Base-by-base conservation (phyloP, 2,888 invertebrate genomes). In the Troides aeacus region DNA sequence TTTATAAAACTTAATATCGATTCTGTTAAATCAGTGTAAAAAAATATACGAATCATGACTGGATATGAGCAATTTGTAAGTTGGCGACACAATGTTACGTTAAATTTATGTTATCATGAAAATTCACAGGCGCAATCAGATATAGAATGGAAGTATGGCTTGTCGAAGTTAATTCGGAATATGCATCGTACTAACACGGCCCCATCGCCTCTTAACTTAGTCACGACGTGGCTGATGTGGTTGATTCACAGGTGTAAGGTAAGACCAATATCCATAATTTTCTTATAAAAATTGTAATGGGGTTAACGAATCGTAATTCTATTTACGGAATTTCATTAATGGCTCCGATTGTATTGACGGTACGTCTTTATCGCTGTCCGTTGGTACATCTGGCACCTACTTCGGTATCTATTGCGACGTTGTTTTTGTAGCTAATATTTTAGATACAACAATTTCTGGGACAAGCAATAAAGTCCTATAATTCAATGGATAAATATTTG, bases 91-190 rank as follows among this genome's bases (percentile, higher is more conserved):
- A 18, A 5, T 53, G 4, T 18, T 53, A n/a, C 15, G 18, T 53
- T n/a, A 53, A 53, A 64, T 15, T 39, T 56, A 62, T 21, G 7
- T 71, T 69, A 64, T 63, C 8, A 53, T 60, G 18, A 39, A n/a
- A 65, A 53, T 53, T 61, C 56, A 6, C 95, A 99, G 95, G 99
- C 99, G 56, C 99, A 99, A 95, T 99, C 99, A 62, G 99, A 99
- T 92, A 99, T 98, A 80, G 99, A 99, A 91, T 99, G 99, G 99
- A 99, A 99, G 92, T 99, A 99, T 86, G 99, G 99, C 42, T 92
- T 99, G 81, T 99, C 99, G 68, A 99, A 99, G 90, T 94, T 99
- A 83, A 99, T 99, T 85, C 94, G 99, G 76, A 99, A 99, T 85
- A 99, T 99, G 99, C 99, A 99, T 92, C 95, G 97, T 81, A 99